Evolutionary conservation across 2,113 vertebrate genomes (phyloP).

Genomic region (Uropsilus gracilis): DNA sequence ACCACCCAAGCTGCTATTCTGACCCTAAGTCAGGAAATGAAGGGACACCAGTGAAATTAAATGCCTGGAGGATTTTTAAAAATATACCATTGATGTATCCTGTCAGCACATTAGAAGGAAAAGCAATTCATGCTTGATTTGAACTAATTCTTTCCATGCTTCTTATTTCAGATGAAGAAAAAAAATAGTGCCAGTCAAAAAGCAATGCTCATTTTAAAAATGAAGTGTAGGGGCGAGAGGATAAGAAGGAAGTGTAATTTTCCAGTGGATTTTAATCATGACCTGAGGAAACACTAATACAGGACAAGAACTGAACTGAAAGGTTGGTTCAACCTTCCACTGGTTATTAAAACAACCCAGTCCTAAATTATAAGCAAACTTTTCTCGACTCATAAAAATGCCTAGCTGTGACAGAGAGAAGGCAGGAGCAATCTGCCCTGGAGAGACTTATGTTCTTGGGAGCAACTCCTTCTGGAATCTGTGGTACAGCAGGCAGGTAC

Average conservation of each 20-base stretch:
- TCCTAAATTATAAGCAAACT: neutral
- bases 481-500: neutral
- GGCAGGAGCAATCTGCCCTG: neutral
- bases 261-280: conserved; percentile 22
- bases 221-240: no score
- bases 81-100: neutral
- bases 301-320: neutral
- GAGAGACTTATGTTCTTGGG: neutral
- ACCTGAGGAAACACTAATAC: conserved; percentile 27
- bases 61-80: neutral
- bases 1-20: neutral
- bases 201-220: neutral
- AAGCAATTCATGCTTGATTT: neutral
- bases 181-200: neutral
- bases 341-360: neutral
- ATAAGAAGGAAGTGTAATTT: conserved; percentile 24
- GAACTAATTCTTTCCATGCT: conserved; percentile 1
- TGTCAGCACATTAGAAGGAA: neutral
- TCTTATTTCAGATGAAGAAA: conserved; percentile 19
- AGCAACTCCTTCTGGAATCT: neutral
- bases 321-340: neutral
- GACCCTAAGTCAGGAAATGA: neutral
- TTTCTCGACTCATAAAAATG: conserved; percentile 11
- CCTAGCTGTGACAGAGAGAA: neutral
- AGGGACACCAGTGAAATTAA: neutral